These are phyloP conservation scores for Cyrtonyx montezumae DNA, from an alignment of 2,113 vertebrate species.

Conservation along the genomic window DNA sequence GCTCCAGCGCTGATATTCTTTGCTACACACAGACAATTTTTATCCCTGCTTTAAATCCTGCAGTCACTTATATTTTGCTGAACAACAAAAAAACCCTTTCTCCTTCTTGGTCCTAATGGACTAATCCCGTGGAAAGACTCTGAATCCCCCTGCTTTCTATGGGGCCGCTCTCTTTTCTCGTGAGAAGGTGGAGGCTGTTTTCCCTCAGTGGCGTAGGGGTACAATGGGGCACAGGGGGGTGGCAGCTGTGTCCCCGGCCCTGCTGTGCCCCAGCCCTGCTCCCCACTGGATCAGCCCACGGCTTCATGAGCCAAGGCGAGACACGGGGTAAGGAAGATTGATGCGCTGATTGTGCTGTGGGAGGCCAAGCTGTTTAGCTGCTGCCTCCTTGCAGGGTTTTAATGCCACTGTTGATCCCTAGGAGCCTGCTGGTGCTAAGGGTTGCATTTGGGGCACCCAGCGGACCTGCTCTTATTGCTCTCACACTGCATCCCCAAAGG, in stretches of 20 bases:
- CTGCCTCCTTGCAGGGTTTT: neutral
- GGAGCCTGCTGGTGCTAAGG: rapidly evolving
- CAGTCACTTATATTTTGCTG: constrained; percentile 56
- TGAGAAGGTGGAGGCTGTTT: constrained; percentile 55
- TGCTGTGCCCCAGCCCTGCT: neutral
- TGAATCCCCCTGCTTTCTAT: constrained; percentile 64
- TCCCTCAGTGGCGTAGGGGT: neutral
- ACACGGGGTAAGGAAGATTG: neutral
- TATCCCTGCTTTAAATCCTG: neutral
- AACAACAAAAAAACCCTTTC: constrained; percentile 53
- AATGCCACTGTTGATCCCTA: rapidly evolving
- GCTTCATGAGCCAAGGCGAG: neutral
- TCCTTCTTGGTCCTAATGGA: constrained; percentile 15
- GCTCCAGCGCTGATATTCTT: constrained; percentile 16
- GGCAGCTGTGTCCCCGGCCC: neutral
- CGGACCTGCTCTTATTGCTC: rapidly evolving
- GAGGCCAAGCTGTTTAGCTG: neutral
- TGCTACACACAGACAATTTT: neutral
- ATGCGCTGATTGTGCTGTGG: neutral
- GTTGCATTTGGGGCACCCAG: rapidly evolving
- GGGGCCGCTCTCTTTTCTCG: constrained; percentile 1
- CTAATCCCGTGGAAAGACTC: constrained; percentile 56
- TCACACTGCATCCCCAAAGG: rapidly evolving
- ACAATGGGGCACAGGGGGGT: constrained; percentile 30
- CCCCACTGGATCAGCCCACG: neutral